Evolutionary conservation across 2,888 invertebrate species (phyloP), one percentile per base, ranked within the genome.

Genomic region (Actias luna): DNA sequence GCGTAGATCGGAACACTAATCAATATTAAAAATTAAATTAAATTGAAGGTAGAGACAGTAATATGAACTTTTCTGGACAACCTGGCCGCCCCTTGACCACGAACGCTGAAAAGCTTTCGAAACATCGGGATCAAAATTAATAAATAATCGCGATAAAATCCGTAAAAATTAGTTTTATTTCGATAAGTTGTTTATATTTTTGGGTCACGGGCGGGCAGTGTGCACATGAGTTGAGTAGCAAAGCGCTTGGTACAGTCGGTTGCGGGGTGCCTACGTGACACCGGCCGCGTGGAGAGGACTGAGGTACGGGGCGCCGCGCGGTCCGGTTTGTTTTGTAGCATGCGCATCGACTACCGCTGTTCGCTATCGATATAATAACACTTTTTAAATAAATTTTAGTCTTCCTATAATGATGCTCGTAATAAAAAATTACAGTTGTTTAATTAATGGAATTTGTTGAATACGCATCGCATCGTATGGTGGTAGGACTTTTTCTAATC

Each of bases 241-340:
- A 69, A 64, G 63, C 69, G 66, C 64, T 63, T 18, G 46, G 59
- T 58, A 58, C 55, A 55, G 55, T n/a, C 25, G 60, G 65, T 67
- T 64, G 71, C 73, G 71, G 75, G 74, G 78, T 87, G 92, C 90
- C 91, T 92, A 92, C 92, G 92, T 92, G 92, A 92, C 92, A 85
- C 74, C 76, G 82, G 68, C 87, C 89, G 86, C 92, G 92, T 92
- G 90, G 84, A 77, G 79, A 74, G 73, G 67, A 64, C 35, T 63
- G 70, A 71, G 77, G 79, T 69, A 79, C 74, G 82, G 81, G 77
- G 73, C 60, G 75, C 71, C 74, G 79, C 60, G 75, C 74, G 79
- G 74, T 80, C 84, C 83, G 83, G 85, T 82, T 83, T 85, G 85
- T 85, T 85, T 80, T 80, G 83, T 76, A 86, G 86, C 85, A 85